Base-by-base conservation (phyloP, 2,888 invertebrate genomes). In the Mycalesis mineus region DNA sequence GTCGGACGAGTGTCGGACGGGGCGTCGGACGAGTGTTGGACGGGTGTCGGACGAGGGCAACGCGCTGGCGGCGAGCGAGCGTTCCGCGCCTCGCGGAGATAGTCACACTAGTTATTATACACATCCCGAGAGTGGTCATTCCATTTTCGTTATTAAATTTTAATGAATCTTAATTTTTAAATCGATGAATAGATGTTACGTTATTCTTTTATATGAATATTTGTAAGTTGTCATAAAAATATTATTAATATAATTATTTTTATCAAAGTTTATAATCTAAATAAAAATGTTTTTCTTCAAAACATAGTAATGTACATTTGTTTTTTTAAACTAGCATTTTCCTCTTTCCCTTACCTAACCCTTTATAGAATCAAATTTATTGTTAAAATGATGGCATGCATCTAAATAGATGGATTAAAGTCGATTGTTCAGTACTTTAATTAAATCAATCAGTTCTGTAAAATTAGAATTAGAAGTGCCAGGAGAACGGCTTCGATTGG, bases 221-320 rank as follows among this genome's bases (percentile, higher is more conserved):
- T 90, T 88, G 85, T 90, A 90, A 88, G 88, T 88, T 86, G 88
- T 88, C 89, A 89, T 90, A 88, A 88, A 74, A 90, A 89, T 88
- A 88, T 88, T 88, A 88, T 88, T 89, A 89, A 88, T 89, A 89
- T 89, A 89, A 90, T 90, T 86, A 90, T 90, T 90, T 90, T 90
- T 90, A 90, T 90, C 90, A 90, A 90, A 90, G 90, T 90, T 90
- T 90, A 90, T 90, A 90, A 90, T 89, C 90, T 89, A 87, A 90
- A 90, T 90, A 89, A 89, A 90, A 88, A 88, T 84, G 87, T 88
- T 88, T 89, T 90, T 87, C 90, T 89, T 87, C 87, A 88, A 87
- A 87, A 88, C 84, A 81, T 79, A 72, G 67, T 62, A 62, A 62
- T 58, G 75, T 78, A 77, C 80, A 71, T 64, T 73, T 67, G 70